Base-by-base conservation (phyloP, 2,888 invertebrate genomes). In the Corbicula japonica region DNA sequence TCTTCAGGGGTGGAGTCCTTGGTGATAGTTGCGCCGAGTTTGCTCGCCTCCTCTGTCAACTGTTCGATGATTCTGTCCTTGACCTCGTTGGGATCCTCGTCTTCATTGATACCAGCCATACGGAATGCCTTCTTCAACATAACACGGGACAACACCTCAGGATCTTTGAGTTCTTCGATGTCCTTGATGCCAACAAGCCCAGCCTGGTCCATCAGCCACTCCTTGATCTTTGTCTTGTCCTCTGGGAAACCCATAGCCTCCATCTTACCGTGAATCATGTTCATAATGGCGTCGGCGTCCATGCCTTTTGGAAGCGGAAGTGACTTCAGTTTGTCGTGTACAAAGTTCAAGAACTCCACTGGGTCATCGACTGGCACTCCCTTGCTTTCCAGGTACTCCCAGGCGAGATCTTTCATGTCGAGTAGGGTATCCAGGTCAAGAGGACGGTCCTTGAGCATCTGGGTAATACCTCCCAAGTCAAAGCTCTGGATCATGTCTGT, bases 221-320 rank as follows among this genome's bases (percentile, higher is more conserved):
- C 58, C 58, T 76, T 75, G 41, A 83, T 56, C 70, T 79, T 41
- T 3, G 56, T 52, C 63, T 74, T 66, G 38, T 83, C 83, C 46
- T 68, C 83, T 75, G 79, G 79, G 69, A 83, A 65, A 62, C 79
- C 83, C 83, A 83, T 83, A 50, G 83, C 69, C 48, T 83, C 83
- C 8, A 83, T 70, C 26, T 83, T 79, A 60, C 83, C 83, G 52
- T 83, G 83, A 26, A 74, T 50, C 69, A 79, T 76, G 66, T 83
- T 83, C 23, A 83, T 35, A 38, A 83, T 69, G 28, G 60, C 44
- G 62, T 76, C 56, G 60, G 62, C 50, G 65, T 83, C 76, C 72
- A 83, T 66, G 34, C 70, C 83, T 46, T 62, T 56, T 52, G 83
- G 83, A 21, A 83, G 76, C 4, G 73, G 73, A 15, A 83, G 54